Evolutionary conservation across 2,113 vertebrate species (phyloP).

Genomic region (Dicerorhinus sumatrensis): DNA sequence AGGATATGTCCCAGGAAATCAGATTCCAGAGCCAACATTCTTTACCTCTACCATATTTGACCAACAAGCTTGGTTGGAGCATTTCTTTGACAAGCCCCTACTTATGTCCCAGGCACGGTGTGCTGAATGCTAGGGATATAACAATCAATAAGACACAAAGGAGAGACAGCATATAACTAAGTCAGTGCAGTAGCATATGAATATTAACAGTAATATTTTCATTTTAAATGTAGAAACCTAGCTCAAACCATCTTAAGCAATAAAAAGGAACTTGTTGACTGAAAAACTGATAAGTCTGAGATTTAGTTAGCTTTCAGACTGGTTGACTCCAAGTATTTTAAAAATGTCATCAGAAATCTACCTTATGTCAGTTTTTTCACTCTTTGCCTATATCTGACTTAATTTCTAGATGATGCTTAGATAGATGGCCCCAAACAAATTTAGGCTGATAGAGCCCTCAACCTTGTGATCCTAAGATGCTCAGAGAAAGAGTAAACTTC

Average conservation of each 20-base stretch:
- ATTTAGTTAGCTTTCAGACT: background rate
- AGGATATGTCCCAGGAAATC: background rate
- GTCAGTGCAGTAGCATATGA: background rate
- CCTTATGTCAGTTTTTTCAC: background rate
- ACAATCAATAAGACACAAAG: background rate
- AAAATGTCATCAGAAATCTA: background rate
- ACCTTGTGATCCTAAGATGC: background rate
- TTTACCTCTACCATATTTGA: background rate
- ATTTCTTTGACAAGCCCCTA: background rate
- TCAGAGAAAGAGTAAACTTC: background rate
- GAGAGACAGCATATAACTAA: background rate
- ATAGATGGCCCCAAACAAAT: background rate
- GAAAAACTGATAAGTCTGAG: background rate
- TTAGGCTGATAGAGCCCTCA: background rate
- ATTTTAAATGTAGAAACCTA: background rate
- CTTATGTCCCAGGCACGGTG: background rate
- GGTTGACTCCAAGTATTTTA: background rate
- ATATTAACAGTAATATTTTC: background rate
- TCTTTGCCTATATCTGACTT: background rate
- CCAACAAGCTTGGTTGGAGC: background rate
- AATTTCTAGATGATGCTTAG: constrained; percentile 28
- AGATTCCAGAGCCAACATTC: background rate
- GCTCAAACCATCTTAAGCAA: background rate
- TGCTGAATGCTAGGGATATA: background rate
- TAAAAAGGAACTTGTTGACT: background rate